These are phyloP conservation scores for Mastacembelus armatus DNA, from an alignment of 2,797 vertebrate species.

Conservation along the genomic window DNA sequence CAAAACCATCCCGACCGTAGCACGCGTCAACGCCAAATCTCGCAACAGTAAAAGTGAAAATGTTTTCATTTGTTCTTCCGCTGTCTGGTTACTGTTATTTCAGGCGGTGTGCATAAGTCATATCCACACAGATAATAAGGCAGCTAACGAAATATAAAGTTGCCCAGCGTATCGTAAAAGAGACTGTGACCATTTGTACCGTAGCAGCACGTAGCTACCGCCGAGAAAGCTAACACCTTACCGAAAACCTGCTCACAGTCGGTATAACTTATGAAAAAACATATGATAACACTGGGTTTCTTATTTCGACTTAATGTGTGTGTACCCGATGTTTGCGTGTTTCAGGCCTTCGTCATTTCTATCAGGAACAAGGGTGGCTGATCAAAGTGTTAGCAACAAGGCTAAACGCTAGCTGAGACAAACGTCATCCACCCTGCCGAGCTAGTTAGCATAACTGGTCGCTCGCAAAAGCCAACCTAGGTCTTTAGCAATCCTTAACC, in stretches of 20 bases:
- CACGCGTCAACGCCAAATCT: not conserved
- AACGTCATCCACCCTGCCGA: conserved; percentile 80
- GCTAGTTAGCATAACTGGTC: conserved; percentile 80
- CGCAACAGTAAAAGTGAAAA: not conserved
- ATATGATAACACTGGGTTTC: fast-evolving
- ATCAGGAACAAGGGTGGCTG: conserved; percentile 27
- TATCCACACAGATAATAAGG: not conserved
- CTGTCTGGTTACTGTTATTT: not conserved
- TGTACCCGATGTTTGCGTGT: fast-evolving
- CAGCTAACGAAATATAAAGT: not conserved
- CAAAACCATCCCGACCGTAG: not conserved
- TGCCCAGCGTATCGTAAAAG: not conserved
- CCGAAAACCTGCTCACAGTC: not conserved
- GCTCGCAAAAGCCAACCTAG: conserved; percentile 70
- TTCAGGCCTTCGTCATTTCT: not conserved
- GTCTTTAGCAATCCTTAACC: conserved; percentile 56
- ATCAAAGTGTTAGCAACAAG: conserved; percentile 63
- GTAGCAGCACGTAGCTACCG: not conserved
- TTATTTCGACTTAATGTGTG: not conserved
- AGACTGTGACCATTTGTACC: not conserved
- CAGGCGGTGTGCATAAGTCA: not conserved
- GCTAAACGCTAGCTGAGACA: conserved; percentile 78
- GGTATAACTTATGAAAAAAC: not conserved
- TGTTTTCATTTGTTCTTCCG: not conserved
- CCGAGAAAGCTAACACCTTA: conserved; percentile 11